Evolutionary conservation across 2,797 vertebrate genomes (phyloP).

Genomic region (Pantherophis alleghaniensis): DNA sequence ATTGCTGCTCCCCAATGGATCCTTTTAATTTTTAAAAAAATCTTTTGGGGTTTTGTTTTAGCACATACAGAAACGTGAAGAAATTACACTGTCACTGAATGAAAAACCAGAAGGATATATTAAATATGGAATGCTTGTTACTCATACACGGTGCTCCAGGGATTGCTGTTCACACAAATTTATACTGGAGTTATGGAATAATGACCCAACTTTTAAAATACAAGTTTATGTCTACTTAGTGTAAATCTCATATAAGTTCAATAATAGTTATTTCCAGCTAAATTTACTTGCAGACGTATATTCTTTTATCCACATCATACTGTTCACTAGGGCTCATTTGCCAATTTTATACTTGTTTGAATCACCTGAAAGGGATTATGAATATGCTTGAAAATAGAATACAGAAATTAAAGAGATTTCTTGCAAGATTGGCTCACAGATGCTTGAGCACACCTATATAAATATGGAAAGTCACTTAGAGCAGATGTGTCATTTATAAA

Average conservation of each 20-base stretch:
- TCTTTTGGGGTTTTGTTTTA: neutral
- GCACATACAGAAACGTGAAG: neutral
- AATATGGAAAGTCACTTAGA: neutral
- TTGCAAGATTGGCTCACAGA: neutral
- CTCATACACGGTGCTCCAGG: neutral
- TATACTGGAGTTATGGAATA: neutral
- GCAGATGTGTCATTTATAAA: neutral
- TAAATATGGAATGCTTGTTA: neutral
- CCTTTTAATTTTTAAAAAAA: neutral
- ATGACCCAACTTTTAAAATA: neutral
- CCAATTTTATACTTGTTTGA: neutral
- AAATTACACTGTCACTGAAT: neutral
- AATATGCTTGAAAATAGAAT: neutral
- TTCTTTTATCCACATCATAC: neutral
- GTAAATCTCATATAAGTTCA: neutral
- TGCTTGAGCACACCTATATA: neutral
- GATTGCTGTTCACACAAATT: neutral
- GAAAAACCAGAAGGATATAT: neutral
- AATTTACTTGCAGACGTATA: neutral
- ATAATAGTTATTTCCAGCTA: neutral
- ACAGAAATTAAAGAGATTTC: neutral
- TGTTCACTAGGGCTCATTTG: neutral
- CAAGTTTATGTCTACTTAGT: neutral
- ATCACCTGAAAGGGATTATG: neutral
- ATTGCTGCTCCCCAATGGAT: neutral